These are phyloP conservation scores for Zenarchopterus dispar DNA, from an alignment of 2,797 vertebrate species.

Conservation along the genomic window DNA sequence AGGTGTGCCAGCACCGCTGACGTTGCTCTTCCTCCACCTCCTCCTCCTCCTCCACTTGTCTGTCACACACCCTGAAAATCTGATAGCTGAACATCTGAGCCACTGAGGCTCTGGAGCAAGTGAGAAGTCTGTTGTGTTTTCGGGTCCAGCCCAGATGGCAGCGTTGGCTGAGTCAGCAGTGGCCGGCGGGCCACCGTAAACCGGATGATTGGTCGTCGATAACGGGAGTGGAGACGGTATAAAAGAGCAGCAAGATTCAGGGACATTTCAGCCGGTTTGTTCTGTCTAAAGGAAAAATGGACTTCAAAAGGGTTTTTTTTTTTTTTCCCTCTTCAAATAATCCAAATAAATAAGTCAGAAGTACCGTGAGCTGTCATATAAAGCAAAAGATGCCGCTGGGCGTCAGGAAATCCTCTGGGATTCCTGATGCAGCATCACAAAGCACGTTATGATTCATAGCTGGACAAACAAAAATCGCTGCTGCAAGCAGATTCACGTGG, in stretches of 20 bases:
- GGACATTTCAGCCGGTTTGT: constrained; percentile 8
- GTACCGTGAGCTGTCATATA: background rate
- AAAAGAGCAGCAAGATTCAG: constrained; percentile 6
- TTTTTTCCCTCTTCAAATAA: background rate
- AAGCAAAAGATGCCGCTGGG: background rate
- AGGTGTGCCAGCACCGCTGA: background rate
- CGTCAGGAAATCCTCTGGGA: constrained; percentile 28
- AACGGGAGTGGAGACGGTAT: constrained; percentile 30
- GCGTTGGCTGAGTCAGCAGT: constrained; percentile 65
- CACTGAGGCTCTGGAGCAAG: constrained; percentile 40
- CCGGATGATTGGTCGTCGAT: constrained; percentile 47
- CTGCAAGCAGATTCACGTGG: constrained; percentile 25
- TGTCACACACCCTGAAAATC: constrained; percentile 26
- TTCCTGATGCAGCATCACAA: constrained; percentile 32
- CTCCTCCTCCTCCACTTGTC: background rate
- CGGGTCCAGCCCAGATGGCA: constrained; percentile 74
- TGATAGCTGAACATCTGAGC: constrained; percentile 35
- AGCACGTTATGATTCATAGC: constrained; percentile 41
- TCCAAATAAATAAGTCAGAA: background rate
- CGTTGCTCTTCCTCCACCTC: background rate
- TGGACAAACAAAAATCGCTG: constrained; percentile 33
- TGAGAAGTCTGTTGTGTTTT: constrained; percentile 56
- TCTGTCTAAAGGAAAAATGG: constrained; percentile 17
- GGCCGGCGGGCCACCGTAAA: constrained; percentile 42
- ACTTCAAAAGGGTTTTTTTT: background rate